Base-by-base conservation (phyloP, 2,797 vertebrate genomes). In the Apodemus agrarius region DNA sequence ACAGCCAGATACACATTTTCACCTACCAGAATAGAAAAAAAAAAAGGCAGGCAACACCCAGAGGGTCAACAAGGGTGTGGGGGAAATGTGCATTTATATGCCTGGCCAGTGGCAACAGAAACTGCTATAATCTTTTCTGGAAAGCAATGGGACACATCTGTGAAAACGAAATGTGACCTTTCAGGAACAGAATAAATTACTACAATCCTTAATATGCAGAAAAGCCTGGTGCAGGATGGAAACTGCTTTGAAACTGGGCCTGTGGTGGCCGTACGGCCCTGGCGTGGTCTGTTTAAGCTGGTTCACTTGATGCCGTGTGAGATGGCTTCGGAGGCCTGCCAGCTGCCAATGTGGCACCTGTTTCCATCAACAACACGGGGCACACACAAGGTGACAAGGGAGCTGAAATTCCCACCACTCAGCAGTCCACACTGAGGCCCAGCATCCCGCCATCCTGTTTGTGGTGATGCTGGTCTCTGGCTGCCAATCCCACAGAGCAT, bases 181-280 rank as follows among this genome's bases (percentile, higher is more conserved):
- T 90, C 34, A 17, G 84, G 40, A 37, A n/a, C 90, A 85, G 43
- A 84, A 69, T 78, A 84, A 93, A 89, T 37, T 57, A 79, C 78
- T 37, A 67, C 34, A 21, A 76, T 29, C 49, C 84, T 49, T n/a
- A 65, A 26, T 46, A 67, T 0, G 1, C 19, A 76, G 17, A 34
- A 69, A 37, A 37, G 40, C 13, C 31, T 21, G 43, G 57, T 24
- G 22, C 0, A 0, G 31, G 5, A 31, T 2, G 29, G 29, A 89
- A 78, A 63, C 8, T 13, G 14, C n/a, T n/a, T 1, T 40, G 65
- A 17, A 74, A 89, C 54, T 31, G 90, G 59, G 65, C 34, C 40
- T 22, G 49, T 1, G 46, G 46, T n/a, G 24, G 65, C 14, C 1
- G 22, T 19, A 9, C 14, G 54, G 49, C 14, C 29, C 80, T 61